Percentiles rank a stretch among this genome's conserved stretches.
Conservation (phyloP, 2,113 vertebrate species). For the Notothenia coriiceps region DNA sequence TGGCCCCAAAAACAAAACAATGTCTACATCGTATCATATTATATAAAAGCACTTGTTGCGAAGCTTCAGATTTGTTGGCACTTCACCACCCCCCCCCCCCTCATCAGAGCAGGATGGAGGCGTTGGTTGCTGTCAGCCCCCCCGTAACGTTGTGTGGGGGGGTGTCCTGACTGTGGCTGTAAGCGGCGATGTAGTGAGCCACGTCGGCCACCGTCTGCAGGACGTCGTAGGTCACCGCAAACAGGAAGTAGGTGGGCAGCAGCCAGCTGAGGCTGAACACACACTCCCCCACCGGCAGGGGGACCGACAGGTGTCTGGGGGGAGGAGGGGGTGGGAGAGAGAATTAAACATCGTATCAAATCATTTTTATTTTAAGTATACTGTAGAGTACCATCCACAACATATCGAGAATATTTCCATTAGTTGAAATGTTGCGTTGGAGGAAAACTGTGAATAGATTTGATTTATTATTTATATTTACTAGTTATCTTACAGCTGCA, state of each 20-base stretch:
- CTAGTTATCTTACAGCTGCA: too few species aligned
- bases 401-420: too few species aligned
- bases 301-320: constrained; percentile 71
- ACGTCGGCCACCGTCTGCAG: constrained; percentile 71
- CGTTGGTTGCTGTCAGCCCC: constrained; percentile 27
- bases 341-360: too few species aligned
- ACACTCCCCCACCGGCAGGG: constrained; percentile 64
- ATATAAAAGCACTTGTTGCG: constrained; percentile 27
- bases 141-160: constrained; percentile 27
- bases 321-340: background rate
- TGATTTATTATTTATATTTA: too few species aligned
- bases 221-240: constrained; percentile 80
- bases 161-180: constrained; percentile 27
- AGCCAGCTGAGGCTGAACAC: constrained; percentile 80
- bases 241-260: constrained; percentile 83
- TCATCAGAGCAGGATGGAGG: constrained; percentile 50
- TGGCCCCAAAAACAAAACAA: too few species aligned
- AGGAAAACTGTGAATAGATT: too few species aligned
- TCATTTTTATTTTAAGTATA: too few species aligned
- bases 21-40: too few species aligned
- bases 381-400: too few species aligned
- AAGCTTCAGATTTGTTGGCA: constrained; percentile 35
- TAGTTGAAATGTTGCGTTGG: too few species aligned
- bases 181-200: constrained; percentile 53
- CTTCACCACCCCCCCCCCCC: background rate